Evolutionary conservation across 2,797 vertebrate genomes (phyloP), one percentile per base, ranked within the genome.

Genomic region (Peromyscus attwateri): DNA sequence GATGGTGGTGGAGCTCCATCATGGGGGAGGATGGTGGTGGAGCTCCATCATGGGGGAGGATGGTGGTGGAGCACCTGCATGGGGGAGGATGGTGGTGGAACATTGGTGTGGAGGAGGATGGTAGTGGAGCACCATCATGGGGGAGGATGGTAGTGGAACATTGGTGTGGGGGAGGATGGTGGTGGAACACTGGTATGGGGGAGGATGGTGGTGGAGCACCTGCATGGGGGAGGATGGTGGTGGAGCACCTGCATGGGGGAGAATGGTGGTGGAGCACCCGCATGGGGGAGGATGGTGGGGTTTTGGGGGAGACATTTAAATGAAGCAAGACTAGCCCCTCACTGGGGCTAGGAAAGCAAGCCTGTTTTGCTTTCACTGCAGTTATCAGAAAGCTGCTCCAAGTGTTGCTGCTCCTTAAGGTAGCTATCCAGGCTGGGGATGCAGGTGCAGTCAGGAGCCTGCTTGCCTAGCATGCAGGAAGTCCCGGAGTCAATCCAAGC

Each of bases 241-340:
- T 5, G 29, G 76, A 77, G 76, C 43, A 31, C 75, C 25, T 1
- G 13, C 1, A 3, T 49, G 27, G 75, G 10, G 75, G 46, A 17
- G 27, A 14, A 17, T 49, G 6, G 43, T 31, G 27, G 43, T 1
- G 29, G 76, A 52, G 76, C 29, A 52, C 16, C 76, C 5, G 16
- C 3, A 0, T 60, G 43, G 14, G 19, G 11, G 23, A 43, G 60
- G 40, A 34, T 46, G 10, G 4, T 0, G 0, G 27, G 40, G 19
- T 21, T 17, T 16, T 3, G 6, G 27, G 27, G 62, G 1, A 43
- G n/a, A 40, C 17, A 27, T 6, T 5, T 83, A 55, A 62, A 52
- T 1, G 34, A 55, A 93, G 34, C 6, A 87, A 43, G 64, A 88
- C 83, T 12, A 34, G 17, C 52, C 82, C 77, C 55, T 23, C 57